These are phyloP conservation scores for Recurvirostra avosetta DNA, from an alignment of 2,113 vertebrate genomes.

Conservation along the genomic window DNA sequence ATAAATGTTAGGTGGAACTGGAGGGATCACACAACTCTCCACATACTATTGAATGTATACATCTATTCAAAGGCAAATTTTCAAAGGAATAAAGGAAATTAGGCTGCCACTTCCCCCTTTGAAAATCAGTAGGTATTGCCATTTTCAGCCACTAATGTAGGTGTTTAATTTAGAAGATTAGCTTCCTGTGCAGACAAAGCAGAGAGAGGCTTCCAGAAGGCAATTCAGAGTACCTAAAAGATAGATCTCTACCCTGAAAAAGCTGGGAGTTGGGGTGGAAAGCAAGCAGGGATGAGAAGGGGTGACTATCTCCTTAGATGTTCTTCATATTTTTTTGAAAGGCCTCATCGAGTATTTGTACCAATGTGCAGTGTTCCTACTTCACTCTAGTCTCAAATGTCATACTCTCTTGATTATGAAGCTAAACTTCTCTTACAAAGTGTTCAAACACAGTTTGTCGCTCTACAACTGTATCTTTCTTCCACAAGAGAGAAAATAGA, in stretches of 20 bases:
- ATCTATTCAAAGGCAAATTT: not conserved
- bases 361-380: not conserved
- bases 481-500: not conserved
- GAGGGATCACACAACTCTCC: not conserved
- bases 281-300: not conserved
- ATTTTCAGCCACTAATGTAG: not conserved
- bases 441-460: not conserved
- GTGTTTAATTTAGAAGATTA: not conserved
- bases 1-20: not conserved
- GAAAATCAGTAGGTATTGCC: not conserved
- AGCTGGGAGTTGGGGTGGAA: not conserved
- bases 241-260: not conserved
- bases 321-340: not conserved
- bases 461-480: not conserved
- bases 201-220: not conserved
- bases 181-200: not conserved
- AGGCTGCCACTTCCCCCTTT: not conserved
- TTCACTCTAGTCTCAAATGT: not conserved
- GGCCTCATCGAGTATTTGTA: not conserved
- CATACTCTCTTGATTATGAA: not conserved
- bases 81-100: not conserved
- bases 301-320: not conserved
- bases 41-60: not conserved
- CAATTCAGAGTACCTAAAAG: not conserved
- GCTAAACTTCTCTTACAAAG: not conserved